Evolutionary conservation across 2,888 invertebrate genomes (phyloP), one percentile per base, ranked within the genome.

Genomic region (Nomada ruficornis): DNA sequence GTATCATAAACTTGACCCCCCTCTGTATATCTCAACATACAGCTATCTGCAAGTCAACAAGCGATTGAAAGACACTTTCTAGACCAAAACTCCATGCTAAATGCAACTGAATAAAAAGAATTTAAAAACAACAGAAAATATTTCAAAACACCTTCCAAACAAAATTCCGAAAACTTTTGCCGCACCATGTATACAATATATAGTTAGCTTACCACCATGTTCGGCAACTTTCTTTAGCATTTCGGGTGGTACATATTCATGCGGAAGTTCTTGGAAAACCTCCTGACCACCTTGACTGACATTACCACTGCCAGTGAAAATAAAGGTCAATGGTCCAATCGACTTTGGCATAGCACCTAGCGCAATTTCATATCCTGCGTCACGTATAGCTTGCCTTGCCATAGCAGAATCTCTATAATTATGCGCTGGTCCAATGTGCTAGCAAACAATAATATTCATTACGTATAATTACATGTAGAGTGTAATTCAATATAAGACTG

Each of bases 321-420:
- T 98, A 94, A 99, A 98, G 0, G 99, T 99, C 68, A 99, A 94
- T 0, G 99, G 99, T 2, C 99, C 99, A 68, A 99, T 96, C 0
- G 99, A 99, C 94, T 98, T 98, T 1, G 99, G 99, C 98, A 99
- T 98, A 95, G 98, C 97, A 4, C 96, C 95, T 70, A 99, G 94
- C 0, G 99, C 96, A 65, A 99, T 98, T 94, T 99, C 99, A 94
- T 99, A 99, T 0, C 99, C 99, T n/a, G 99, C 98, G 93, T 99
- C 99, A 23, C 99, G 95, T 59, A 99, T 97, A 0, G 99, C 98
- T 94, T 99, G 99, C 42, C 98, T 96, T 0, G 99, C 99, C 98
- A 99, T 99, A 89, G 98, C 98, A 0, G 98, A 98, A 94, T 98
- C 99, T 52, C 99, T 96, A 94, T 99, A 99, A 94, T 99, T 99